These are phyloP conservation scores for Trochalopteron elliotii DNA, from an alignment of 2,113 vertebrate genomes.

Conservation along the genomic window DNA sequence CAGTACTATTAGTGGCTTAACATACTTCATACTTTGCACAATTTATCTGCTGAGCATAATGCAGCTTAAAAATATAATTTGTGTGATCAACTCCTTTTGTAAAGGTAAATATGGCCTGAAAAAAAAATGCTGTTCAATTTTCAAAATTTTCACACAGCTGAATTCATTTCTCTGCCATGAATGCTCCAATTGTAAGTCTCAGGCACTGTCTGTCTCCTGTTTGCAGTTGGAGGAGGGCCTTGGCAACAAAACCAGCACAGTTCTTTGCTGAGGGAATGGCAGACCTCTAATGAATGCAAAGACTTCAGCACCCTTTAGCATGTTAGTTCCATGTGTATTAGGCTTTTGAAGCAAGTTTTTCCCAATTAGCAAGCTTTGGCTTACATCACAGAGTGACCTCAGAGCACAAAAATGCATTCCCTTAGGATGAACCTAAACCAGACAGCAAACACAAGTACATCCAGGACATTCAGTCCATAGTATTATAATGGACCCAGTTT, in stretches of 20 bases:
- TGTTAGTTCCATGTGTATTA: background rate
- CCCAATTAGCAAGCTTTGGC: background rate
- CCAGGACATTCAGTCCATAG: too few species aligned
- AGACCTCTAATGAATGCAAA: background rate
- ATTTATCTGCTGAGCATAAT: accelerated
- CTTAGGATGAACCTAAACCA: background rate
- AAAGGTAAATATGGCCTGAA: background rate
- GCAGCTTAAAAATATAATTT: background rate
- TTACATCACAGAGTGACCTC: background rate
- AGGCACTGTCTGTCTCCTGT: background rate
- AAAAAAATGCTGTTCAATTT: background rate
- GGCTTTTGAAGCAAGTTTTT: background rate
- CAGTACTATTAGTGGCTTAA: background rate
- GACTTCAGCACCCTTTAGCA: background rate
- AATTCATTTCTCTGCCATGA: conserved; percentile 18
- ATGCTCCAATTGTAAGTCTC: conserved; percentile 6
- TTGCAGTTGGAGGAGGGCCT: background rate
- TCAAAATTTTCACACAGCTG: background rate
- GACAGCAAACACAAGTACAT: background rate
- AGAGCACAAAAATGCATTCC: background rate
- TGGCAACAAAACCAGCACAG: conserved; percentile 13
- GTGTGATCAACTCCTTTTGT: background rate
- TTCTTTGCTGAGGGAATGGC: background rate
- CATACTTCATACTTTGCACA: background rate
- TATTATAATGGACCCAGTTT: background rate